A percentile compares a stretch with the other conserved stretches of the same genome.
These are phyloP conservation scores for Halcyon leucocephala DNA, from an alignment of 2,797 vertebrate genomes.

Conservation along the genomic window DNA sequence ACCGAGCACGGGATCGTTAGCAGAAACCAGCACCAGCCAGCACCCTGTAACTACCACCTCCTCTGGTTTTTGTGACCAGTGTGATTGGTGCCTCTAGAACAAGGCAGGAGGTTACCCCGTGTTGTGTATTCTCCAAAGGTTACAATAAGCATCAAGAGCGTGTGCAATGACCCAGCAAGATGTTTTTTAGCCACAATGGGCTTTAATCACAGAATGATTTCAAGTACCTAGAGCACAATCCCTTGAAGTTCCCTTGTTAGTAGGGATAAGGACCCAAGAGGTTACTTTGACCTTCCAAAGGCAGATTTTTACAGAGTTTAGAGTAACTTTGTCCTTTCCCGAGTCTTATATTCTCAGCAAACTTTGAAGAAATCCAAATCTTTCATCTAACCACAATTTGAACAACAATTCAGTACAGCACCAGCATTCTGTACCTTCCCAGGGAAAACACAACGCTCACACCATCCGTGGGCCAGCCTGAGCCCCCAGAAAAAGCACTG, in stretches of 20 bases:
- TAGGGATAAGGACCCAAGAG: neutral
- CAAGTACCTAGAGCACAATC: neutral
- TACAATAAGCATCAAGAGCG: neutral
- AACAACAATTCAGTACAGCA: neutral
- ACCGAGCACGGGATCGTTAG: neutral
- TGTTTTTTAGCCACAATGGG: neutral
- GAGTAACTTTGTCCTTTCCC: neutral
- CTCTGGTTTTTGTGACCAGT: neutral
- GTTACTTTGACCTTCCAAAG: neutral
- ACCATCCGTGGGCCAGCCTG: neutral
- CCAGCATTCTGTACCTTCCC: neutral
- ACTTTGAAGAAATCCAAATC: neutral
- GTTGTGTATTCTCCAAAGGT: neutral
- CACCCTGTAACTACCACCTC: neutral
- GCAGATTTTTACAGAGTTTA: neutral
- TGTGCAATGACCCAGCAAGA: neutral
- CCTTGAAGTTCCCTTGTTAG: neutral
- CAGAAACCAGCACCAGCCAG: neutral
- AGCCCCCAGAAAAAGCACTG: neutral
- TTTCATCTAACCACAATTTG: neutral
- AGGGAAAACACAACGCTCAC: neutral
- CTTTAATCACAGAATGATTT: neutral
- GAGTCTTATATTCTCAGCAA: neutral
- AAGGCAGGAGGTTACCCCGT: neutral
- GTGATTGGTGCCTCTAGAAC: neutral